Percentiles rank a stretch among this genome's conserved stretches.
Evolutionary conservation across 2,797 vertebrate species (phyloP).

Genomic region (Morus bassanus): DNA sequence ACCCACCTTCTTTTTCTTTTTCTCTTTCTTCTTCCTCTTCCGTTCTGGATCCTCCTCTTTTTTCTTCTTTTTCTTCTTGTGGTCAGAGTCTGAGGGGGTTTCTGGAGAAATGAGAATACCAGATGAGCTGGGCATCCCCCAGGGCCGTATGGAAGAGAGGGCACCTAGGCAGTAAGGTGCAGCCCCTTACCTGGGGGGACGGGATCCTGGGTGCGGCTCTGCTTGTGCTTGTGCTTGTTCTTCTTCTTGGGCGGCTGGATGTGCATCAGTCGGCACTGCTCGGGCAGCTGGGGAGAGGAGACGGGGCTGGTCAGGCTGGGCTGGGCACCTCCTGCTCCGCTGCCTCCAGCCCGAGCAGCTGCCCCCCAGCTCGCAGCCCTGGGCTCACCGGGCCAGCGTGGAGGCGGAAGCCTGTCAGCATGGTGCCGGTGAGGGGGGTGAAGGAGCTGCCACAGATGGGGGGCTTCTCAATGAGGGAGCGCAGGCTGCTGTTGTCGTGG

Average conservation of each 20-base stretch:
- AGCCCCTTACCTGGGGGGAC: constrained; percentile 87
- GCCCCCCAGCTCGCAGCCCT: fast-evolving
- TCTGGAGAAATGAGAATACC: constrained; percentile 68
- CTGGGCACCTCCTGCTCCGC: neutral
- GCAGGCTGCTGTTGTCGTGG: constrained; percentile 94
- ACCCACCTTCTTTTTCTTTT: constrained; percentile 96
- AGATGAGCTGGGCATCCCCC: fast-evolving
- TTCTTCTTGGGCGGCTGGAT: constrained; percentile 98
- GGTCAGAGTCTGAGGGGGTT: constrained; percentile 95
- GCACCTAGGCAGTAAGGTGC: fast-evolving
- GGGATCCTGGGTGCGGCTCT: constrained; percentile 93
- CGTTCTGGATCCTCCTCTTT: constrained; percentile 94
- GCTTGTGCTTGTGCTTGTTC: constrained; percentile 95
- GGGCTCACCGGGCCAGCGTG: constrained; percentile 92
- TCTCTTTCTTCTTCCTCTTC: constrained; percentile 97
- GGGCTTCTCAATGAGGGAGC: constrained; percentile 94
- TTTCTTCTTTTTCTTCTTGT: constrained; percentile 99
- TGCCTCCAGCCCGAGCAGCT: fast-evolving
- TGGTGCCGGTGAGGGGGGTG: constrained; percentile 90
- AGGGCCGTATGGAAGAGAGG: fast-evolving
- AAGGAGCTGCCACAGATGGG: constrained; percentile 96
- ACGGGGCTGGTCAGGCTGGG: neutral
- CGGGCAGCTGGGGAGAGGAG: constrained; percentile 82
- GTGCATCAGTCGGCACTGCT: constrained; percentile 97
- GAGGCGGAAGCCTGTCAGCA: constrained; percentile 93